Base-by-base conservation (phyloP, 2,797 vertebrate genomes). In the Sebastolobus alascanus region DNA sequence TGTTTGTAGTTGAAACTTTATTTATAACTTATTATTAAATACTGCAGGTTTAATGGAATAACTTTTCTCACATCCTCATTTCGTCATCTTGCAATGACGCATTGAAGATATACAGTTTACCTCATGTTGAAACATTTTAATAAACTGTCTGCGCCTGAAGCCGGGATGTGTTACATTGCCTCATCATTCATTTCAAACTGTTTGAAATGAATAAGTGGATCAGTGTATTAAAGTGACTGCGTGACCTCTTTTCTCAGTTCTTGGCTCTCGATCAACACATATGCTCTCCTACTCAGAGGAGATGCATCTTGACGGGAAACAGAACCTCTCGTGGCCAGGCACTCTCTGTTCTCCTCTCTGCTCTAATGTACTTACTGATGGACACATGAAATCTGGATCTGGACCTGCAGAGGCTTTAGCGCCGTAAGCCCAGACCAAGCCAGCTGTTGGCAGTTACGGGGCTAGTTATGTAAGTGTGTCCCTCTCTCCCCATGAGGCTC, bases 381-480 rank as follows among this genome's bases (percentile, higher is more conserved):
- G 63, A 91, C 68, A 69, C 67, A 84, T 85, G 79, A 90, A 89
- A 92, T 92, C 75, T 93, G 89, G 85, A 93, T 75, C 79, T 40
- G 75, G 76, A 89, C 72, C 67, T 69, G 12, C 25, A 10, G 69
- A 86, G 76, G 81, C 75, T 88, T 87, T 80, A 82, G 77, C 4
- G 5, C 66, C 69, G 60, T 73, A 84, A 73, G 80, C 79, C 85
- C 20, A n/a, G 83, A 76, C 77, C 52, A 22, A 74, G 80, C 86
- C 93, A 93, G 92, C 82, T 89, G 93, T 78, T 86, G 83, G 88
- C 82, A 82, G 91, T 85, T 82, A 87, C 1, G 1, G 27, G 76
- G 75, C 56, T 69, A 37, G 84, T 95, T 95, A 93, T 59, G 77
- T 91, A 94, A 94, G 84, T 3, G 1, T 46, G 82, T 82, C 84